A percentile compares a stretch with the other conserved stretches of the same genome.
Evolutionary conservation across 2,888 invertebrate genomes (phyloP).

Genomic region (Tachina grossa): DNA sequence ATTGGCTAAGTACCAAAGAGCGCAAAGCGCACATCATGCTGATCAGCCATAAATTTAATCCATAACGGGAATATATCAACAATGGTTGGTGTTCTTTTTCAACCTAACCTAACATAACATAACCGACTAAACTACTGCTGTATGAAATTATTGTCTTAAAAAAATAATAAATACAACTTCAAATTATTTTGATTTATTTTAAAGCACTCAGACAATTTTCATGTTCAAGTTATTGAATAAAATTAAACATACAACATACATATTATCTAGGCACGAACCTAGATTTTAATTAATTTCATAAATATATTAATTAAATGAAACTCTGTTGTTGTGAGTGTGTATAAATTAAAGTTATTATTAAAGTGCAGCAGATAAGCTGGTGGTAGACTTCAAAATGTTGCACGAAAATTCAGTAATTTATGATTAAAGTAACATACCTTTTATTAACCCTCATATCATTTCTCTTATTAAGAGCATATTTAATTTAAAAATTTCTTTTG

Average conservation of each 20-base stretch:
- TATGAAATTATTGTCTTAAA: background rate
- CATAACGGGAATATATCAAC: no score
- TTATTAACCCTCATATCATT: background rate
- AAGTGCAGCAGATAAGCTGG: constrained; percentile 55
- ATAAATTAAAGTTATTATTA: constrained; percentile 43
- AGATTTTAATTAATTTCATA: constrained; percentile 25
- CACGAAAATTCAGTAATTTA: constrained; percentile 60
- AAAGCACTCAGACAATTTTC: constrained; percentile 46
- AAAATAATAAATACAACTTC: background rate
- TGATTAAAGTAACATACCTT: constrained; percentile 6
- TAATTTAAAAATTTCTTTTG: background rate
- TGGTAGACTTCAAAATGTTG: constrained; percentile 37
- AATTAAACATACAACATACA: constrained; percentile 27
- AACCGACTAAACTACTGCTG: no score
- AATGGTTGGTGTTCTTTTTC: no score
- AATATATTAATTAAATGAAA: constrained; percentile 23
- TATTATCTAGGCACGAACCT: constrained; percentile 55
- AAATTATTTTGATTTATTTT: background rate
- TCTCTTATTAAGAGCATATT: background rate
- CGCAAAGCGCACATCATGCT: no score
- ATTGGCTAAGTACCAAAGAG: no score
- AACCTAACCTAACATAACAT: no score
- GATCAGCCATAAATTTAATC: no score
- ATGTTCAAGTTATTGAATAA: constrained; percentile 30
- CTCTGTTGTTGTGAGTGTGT: constrained; percentile 1